Base-by-base conservation (phyloP, 2,888 invertebrate species). In the Acheta domesticus region DNA sequence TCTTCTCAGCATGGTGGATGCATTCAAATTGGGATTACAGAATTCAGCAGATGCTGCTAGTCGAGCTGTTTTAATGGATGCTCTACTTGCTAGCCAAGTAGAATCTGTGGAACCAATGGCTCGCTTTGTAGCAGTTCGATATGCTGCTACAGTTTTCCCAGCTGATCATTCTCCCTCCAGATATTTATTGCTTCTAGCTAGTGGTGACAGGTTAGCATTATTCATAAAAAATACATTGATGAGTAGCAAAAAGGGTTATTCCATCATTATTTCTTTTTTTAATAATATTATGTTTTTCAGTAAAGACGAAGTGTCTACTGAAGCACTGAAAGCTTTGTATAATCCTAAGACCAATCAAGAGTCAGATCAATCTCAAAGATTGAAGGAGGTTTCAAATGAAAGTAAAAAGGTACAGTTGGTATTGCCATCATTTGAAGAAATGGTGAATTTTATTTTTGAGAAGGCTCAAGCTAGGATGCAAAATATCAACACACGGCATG, bases 41-140 rank as follows among this genome's bases (percentile, higher is more conserved):
- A 50, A 76, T 14, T 73, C 75, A 76, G 23, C 12, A 2, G 62
- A 79, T 8, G 12, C 49, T 19, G 50, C 49, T 62, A 62, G 62
- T 62, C 14, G 62, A 0, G 62, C 62, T 62, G 16, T 62, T 62
- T 62, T 62, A 12, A 62, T 62, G 62, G 62, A 62, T 62, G 62
- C 62, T 62, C 87, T 94, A 83, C 87, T 93, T 21, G 90, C 94
- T 85, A 89, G 93, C 86, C 92, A 94, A 88, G 92, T 95, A 85
- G 90, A 93, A 87, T 91, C 92, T 73, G 92, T 93, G 21, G 93
- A 96, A 83, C 89, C 92, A 2, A 93, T 94, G 88, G 93, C 94
- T 74, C 90, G 97, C 80, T 93, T 94, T 87, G 93, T 95, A 74
- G 94, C 95, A 4, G 94, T 94, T 84, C 91, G 94, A 81, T 96